A percentile compares a stretch with the other conserved stretches of the same genome.
phyloP scores from a whole-genome alignment of 2,113 vertebrate species.

The Alligator sinensis region DNA sequence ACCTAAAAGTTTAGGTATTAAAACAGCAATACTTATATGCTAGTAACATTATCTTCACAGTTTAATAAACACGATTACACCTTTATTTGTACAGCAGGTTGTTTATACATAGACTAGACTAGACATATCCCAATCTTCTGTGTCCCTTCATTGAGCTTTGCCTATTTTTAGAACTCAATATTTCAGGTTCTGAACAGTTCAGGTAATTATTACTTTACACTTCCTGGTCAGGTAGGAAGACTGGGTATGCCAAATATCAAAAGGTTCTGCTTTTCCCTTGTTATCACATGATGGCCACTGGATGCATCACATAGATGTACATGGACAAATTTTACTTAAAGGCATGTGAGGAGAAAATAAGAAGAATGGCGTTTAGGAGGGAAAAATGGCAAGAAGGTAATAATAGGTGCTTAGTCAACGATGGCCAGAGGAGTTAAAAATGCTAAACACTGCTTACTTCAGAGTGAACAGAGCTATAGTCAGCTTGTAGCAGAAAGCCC shows the following conservation, averaged over 20 bases:
- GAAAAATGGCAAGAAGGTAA: neutral
- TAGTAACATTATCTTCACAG: neutral
- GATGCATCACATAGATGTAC: neutral
- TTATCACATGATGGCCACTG: neutral
- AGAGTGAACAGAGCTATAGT: constrained; percentile 4
- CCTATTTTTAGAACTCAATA: neutral
- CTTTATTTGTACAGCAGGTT: neutral
- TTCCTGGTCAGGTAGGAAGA: neutral
- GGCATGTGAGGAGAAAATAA: neutral
- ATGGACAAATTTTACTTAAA: constrained; percentile 7
- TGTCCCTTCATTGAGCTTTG: neutral
- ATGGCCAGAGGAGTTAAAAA: neutral
- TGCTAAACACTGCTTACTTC: constrained; percentile 20
- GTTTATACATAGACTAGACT: constrained; percentile 3
- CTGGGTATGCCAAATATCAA: neutral
- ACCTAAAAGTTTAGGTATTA: neutral
- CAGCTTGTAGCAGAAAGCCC: neutral
- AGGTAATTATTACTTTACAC: neutral
- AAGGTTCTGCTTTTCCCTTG: fast-evolving
- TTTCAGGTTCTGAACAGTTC: neutral
- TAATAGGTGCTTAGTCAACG: constrained; percentile 21
- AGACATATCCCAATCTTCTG: neutral
- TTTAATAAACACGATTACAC: neutral
- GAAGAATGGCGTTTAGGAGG: neutral
- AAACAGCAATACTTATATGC: neutral